Conservation (phyloP, 2,888 invertebrate species). For the Melinaea menophilus region DNA sequence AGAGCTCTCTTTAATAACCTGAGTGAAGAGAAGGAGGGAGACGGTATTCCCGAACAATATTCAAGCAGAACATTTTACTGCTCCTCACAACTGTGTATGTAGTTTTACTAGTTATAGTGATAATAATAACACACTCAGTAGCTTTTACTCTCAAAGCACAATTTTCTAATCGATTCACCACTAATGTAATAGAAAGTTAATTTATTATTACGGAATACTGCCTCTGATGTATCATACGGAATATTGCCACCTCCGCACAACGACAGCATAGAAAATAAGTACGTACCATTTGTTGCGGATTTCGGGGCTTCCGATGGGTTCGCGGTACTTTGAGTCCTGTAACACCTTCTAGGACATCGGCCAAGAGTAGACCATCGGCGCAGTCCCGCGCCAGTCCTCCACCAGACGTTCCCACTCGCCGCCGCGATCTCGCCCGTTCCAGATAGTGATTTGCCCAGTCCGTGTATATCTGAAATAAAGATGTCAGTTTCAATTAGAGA, state of each 20-base stretch:
- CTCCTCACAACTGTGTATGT: not conserved
- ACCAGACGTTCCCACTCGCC: constrained; percentile 82
- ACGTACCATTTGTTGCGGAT: constrained; percentile 95
- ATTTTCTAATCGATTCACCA: constrained; percentile 31
- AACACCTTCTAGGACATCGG: constrained; percentile 97
- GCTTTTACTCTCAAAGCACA: not conserved
- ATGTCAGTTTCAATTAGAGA: not conserved
- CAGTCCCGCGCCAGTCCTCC: constrained; percentile 93
- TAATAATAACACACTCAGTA: not conserved
- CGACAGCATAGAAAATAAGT: not conserved
- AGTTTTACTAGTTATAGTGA: not conserved
- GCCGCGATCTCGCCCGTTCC: constrained; percentile 92
- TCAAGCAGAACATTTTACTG: too few species aligned
- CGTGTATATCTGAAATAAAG: constrained; percentile 90
- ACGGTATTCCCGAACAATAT: too few species aligned
- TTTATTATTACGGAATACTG: not conserved
- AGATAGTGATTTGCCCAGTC: constrained; percentile 99
- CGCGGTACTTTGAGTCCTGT: constrained; percentile 85
- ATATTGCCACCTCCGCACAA: not conserved
- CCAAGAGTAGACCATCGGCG: constrained; percentile 93
- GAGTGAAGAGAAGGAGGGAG: too few species aligned
- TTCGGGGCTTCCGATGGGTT: constrained; percentile 89
- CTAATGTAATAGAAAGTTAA: constrained; percentile 21
- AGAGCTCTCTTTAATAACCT: too few species aligned
- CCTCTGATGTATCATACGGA: not conserved